Evolutionary conservation across 2,797 vertebrate genomes (phyloP), one percentile per base, ranked within the genome.

Genomic region (Sorex maritimensis): DNA sequence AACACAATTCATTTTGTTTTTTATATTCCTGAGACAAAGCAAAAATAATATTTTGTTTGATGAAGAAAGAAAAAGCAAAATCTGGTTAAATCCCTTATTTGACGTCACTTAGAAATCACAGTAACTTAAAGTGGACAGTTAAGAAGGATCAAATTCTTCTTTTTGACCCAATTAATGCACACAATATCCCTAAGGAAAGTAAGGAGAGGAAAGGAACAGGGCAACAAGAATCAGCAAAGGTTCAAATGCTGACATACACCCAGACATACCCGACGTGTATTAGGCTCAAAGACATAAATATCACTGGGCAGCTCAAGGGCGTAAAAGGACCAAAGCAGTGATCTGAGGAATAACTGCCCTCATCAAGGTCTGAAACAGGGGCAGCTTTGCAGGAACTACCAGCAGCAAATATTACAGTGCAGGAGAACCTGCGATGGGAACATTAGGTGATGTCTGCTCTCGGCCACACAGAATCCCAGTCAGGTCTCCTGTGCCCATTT

Each of bases 141-240:
- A 82, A 93, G 41, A 94, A 77, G 69, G 38, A 85, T 41, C 34
- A 63, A 91, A 78, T 79, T 92, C 8, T 58, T 81, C 86, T 67
- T 86, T 93, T 72, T 44, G 81, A 92, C 81, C 49, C 73, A 93
- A 34, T 86, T 86, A 88, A 91, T 17, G 41, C 8, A 69, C 6
- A 81, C n/a, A 78, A 1, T 46, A 21, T 55, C 68, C 81, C 81
- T 84, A 75, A 77, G 65, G n/a, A 79, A 79, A 63, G 77, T 17
- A 11, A 5, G 38, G 30, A 81, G 23, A 5, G 19, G 2, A 44
- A 7, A 44, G 52, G 46, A 80, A 75, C 30, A 28, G 86, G 80
- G 82, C 88, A 80, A 14, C n/a, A 78, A n/a, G 58, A 65, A 23
- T 49, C 49, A 90, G 34, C 41, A 74, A 88, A 86, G 24, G 41